Conservation (phyloP, 2,888 invertebrate genomes). For the Pristionchus japonicus region DNA sequence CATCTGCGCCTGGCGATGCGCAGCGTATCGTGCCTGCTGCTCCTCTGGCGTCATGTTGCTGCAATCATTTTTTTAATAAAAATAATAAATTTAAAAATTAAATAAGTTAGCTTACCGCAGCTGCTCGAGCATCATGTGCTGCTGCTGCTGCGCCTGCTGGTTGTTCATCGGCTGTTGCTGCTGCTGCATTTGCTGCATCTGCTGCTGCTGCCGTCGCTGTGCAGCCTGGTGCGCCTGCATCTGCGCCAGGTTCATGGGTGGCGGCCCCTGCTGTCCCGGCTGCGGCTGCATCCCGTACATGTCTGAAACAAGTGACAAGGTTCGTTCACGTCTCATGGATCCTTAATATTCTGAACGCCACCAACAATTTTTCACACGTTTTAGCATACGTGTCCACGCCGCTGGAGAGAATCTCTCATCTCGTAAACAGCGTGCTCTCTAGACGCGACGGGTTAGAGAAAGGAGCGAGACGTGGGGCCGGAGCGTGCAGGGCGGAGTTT, state of each 20-base stretch:
- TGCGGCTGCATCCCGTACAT: constrained; percentile 25
- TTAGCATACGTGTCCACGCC: too few species aligned
- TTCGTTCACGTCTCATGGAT: too few species aligned
- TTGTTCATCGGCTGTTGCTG: not conserved
- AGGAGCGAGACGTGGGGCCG: too few species aligned
- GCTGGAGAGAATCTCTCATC: too few species aligned
- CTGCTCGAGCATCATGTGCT: not conserved
- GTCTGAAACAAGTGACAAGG: too few species aligned
- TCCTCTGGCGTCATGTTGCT: not conserved
- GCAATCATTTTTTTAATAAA: too few species aligned
- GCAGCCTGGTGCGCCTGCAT: not conserved
- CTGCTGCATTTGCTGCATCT: not conserved
- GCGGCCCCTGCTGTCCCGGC: not conserved
- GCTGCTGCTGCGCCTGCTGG: not conserved
- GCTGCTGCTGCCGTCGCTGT: not conserved
- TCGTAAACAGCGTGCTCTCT: too few species aligned
- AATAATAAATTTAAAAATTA: too few species aligned
- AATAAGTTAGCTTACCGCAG: not conserved
- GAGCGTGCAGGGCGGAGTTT: too few species aligned
- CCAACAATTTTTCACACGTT: too few species aligned
- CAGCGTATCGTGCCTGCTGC: not conserved
- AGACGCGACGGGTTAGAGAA: too few species aligned
- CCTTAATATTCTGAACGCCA: too few species aligned
- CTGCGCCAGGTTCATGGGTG: not conserved
- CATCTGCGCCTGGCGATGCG: not conserved